Percentiles rank a stretch among this genome's conserved stretches.
Conservation (phyloP, 2,113 vertebrate genomes). For the Porphyrio hochstetteri region DNA sequence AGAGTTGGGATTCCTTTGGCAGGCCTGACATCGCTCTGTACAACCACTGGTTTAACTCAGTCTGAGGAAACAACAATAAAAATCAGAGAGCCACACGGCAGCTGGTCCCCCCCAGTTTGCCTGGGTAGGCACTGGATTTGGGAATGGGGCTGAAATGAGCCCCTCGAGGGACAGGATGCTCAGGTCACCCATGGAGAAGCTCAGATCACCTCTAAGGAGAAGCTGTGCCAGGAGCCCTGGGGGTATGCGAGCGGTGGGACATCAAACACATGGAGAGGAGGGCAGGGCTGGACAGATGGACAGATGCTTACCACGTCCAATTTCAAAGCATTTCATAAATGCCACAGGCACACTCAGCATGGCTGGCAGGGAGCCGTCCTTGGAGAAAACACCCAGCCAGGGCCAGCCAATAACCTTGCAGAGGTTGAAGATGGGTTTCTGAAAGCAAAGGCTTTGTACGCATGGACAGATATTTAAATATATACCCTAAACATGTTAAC, state of each 20-base stretch:
- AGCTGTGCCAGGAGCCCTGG: not conserved
- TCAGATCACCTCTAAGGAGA: not conserved
- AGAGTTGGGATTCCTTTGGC: slow-evolving; percentile 63
- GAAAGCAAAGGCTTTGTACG: not conserved
- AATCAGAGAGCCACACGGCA: not conserved
- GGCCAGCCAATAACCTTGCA: accelerated
- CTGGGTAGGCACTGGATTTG: accelerated
- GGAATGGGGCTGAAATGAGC: accelerated
- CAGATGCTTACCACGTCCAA: not conserved
- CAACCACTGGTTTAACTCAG: not conserved
- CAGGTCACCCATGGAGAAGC: accelerated
- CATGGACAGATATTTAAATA: not conserved
- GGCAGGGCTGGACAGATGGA: not conserved
- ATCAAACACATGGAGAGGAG: not conserved
- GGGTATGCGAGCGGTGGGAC: accelerated
- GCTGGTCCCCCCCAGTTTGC: not conserved
- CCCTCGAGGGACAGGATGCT: accelerated
- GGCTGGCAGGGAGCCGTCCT: not conserved
- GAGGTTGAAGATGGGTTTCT: not conserved
- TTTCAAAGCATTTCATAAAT: not conserved
- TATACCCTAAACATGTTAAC: not conserved
- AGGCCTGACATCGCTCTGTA: not conserved
- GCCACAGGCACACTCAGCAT: accelerated
- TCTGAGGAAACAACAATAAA: not conserved
- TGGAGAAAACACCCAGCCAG: not conserved